A percentile compares a stretch with the other conserved stretches of the same genome.
Conservation (phyloP, 2,888 invertebrate species). For the Netelia fuscicornis region DNA sequence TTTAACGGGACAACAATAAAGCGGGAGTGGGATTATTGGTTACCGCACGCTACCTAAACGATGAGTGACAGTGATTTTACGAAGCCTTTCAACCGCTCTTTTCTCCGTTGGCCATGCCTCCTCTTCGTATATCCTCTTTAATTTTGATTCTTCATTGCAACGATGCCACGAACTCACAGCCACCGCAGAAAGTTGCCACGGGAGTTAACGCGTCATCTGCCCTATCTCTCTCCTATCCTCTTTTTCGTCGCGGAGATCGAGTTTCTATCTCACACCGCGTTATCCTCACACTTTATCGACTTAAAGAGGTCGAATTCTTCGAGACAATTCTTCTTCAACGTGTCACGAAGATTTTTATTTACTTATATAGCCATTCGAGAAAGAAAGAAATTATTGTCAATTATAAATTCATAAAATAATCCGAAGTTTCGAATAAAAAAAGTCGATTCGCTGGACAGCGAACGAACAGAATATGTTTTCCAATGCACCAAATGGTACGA, state of each 20-base stretch:
- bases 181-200: background rate
- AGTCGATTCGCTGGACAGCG: too few species aligned
- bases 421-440: too few species aligned
- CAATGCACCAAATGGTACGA: too few species aligned
- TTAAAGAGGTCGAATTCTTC: background rate
- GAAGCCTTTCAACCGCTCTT: constrained; percentile 66
- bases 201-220: background rate
- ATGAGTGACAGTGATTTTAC: constrained; percentile 79
- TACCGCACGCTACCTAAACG: constrained; percentile 66
- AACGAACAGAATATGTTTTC: too few species aligned
- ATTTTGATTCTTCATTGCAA: constrained; percentile 3
- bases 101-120: background rate
- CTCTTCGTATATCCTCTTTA: background rate
- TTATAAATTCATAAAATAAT: too few species aligned
- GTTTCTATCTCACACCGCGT: background rate
- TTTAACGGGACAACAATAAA: constrained; percentile 77
- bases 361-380: background rate
- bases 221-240: background rate
- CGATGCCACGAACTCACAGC: background rate
- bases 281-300: background rate
- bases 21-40: constrained; percentile 75
- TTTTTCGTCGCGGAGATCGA: background rate
- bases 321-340: background rate
- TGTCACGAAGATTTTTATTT: background rate
- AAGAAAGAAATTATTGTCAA: too few species aligned